Evolutionary conservation across 2,113 vertebrate genomes (phyloP).

Genomic region (Peromyscus leucopus): DNA sequence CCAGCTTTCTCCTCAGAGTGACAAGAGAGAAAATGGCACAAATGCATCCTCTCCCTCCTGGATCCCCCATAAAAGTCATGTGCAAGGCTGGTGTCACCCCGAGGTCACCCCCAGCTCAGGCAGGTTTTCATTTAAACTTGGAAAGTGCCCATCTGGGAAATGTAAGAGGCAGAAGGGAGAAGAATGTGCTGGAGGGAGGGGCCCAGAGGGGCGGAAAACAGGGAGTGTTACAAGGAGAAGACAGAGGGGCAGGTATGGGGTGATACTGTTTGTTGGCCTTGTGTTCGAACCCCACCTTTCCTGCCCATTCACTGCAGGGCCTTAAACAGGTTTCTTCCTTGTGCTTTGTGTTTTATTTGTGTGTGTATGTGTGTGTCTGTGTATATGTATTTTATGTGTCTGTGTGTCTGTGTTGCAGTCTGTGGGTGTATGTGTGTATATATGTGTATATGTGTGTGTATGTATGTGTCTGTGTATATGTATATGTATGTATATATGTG

Average conservation of each 20-base stretch:
- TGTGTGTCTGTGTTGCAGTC: not conserved
- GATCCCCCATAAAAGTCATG: not conserved
- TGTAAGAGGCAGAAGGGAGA: not conserved
- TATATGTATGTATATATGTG: no score
- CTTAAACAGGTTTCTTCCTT: not conserved
- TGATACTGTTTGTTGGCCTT: no score
- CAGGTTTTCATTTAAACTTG: not conserved
- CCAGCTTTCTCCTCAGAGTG: not conserved
- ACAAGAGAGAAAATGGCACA: not conserved
- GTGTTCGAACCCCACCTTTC: not conserved
- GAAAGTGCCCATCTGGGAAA: not conserved
- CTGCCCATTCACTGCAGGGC: not conserved
- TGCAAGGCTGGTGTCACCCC: not conserved
- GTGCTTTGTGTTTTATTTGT: not conserved
- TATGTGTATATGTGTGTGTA: no score
- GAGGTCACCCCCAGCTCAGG: no score
- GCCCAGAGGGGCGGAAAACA: not conserved
- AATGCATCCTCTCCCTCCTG: not conserved
- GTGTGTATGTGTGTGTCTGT: not conserved
- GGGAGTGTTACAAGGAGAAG: not conserved
- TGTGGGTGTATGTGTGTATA: not conserved
- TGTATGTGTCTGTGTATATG: no score
- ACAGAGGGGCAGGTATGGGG: no score
- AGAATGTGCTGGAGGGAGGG: not conserved
- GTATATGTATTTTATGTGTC: not conserved